Percentiles rank a stretch among this genome's conserved stretches.
phyloP scores from a whole-genome alignment of 2,888 invertebrate species.

The Marronus borbonicus region DNA sequence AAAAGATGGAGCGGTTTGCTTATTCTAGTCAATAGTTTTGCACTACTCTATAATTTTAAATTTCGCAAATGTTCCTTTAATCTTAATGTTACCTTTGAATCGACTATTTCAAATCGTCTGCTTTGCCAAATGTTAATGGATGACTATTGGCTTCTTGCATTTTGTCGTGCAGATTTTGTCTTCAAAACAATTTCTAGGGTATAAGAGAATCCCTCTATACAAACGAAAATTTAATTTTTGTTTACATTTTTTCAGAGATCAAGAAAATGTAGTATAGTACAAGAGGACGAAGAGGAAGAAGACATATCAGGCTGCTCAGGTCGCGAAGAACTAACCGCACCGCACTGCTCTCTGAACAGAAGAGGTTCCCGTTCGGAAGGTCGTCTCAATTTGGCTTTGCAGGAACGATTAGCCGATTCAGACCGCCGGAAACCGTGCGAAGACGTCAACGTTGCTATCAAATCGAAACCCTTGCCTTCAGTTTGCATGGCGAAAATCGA shows the following conservation, averaged over 20 bases:
- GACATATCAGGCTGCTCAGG: slow-evolving; percentile 76
- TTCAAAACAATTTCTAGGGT: neutral
- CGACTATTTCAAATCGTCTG: neutral
- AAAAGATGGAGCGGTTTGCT: no score
- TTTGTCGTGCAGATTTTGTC: slow-evolving; percentile 12
- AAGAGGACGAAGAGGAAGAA: slow-evolving; percentile 94
- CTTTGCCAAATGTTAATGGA: slow-evolving; percentile 25
- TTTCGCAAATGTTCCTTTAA: no score
- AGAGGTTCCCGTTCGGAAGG: slow-evolving; percentile 88
- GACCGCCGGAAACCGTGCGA: slow-evolving; percentile 70
- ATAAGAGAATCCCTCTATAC: neutral
- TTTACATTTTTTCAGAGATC: slow-evolving; percentile 73
- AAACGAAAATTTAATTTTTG: neutral
- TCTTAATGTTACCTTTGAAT: no score
- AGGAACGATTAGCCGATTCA: slow-evolving; percentile 75
- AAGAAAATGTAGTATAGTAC: slow-evolving; percentile 92
- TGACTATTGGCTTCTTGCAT: slow-evolving; percentile 31
- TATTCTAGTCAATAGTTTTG: no score
- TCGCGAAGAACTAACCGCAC: slow-evolving; percentile 73
- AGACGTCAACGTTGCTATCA: slow-evolving; percentile 38
- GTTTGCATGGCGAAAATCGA: slow-evolving; percentile 54
- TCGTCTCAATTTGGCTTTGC: slow-evolving; percentile 80
- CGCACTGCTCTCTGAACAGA: slow-evolving; percentile 73
- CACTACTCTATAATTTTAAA: no score
- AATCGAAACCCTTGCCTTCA: slow-evolving; percentile 43